phyloP scores from a whole-genome alignment of 2,888 invertebrate genomes.

The Rambutsinella grinnellia region DNA sequence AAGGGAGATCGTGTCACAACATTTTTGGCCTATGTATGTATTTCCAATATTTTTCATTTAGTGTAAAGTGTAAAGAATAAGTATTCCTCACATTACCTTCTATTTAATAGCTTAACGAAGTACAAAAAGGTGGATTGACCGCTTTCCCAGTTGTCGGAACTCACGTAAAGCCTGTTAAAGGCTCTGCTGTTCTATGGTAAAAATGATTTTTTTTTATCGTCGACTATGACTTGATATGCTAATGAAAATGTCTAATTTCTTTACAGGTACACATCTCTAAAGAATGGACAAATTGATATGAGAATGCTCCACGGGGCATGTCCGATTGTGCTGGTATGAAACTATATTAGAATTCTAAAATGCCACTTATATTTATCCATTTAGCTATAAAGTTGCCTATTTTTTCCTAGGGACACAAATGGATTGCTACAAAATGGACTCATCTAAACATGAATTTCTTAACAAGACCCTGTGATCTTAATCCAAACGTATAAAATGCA shows the following conservation, averaged over 20 bases:
- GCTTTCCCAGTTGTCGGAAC: conserved; percentile 67
- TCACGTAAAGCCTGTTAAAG: conserved; percentile 67
- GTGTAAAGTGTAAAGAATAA: neutral
- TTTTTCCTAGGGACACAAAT: conserved; percentile 52
- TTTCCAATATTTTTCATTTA: neutral
- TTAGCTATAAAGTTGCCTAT: neutral
- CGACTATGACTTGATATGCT: no score
- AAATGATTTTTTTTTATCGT: neutral
- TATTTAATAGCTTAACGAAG: conserved; percentile 64
- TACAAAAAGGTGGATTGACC: conserved; percentile 66
- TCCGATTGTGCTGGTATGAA: conserved; percentile 66
- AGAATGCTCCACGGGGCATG: conserved; percentile 70
- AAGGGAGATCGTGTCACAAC: conserved; percentile 65
- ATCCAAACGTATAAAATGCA: conserved; percentile 56
- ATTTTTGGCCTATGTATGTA: conserved; percentile 62
- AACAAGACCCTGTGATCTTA: conserved; percentile 62
- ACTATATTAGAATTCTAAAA: conserved; percentile 12
- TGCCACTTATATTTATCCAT: neutral
- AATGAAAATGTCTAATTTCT: neutral
- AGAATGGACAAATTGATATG: conserved; percentile 69
- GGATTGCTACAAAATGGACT: conserved; percentile 66
- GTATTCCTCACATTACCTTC: neutral
- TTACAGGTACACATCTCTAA: conserved; percentile 68
- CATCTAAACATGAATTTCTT: conserved; percentile 64
- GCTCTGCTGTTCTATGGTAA: conserved; percentile 70